phyloP scores from a whole-genome alignment of 2,797 vertebrate species.

The Ispidina lecontei region DNA sequence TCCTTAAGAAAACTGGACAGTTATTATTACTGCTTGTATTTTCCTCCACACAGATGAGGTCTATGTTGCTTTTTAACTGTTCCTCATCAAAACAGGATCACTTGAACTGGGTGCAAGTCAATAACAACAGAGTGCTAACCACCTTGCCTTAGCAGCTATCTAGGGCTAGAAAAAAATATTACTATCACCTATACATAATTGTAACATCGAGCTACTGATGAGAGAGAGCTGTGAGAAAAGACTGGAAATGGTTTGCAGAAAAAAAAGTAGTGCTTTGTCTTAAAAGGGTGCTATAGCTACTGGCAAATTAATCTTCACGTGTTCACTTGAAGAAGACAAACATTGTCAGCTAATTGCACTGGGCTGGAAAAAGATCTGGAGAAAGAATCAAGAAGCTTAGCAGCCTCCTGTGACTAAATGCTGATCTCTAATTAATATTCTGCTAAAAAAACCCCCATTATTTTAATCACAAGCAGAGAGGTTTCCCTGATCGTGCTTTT shows the following conservation, averaged over 20 bases:
- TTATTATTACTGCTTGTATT: background rate
- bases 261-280: background rate
- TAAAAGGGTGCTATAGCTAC: background rate
- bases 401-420: constrained; percentile 65
- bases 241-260: background rate
- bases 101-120: background rate
- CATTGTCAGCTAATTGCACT: background rate
- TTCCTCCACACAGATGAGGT: background rate
- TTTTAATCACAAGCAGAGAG: constrained; percentile 71
- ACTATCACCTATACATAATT: background rate
- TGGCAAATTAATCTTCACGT: background rate
- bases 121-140: background rate
- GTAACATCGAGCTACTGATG: background rate
- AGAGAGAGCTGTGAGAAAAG: background rate
- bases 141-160: background rate
- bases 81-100: background rate
- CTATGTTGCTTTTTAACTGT: background rate
- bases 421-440: constrained; percentile 75
- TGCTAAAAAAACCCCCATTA: constrained; percentile 63
- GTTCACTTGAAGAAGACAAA: background rate
- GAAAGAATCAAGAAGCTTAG: constrained; percentile 50
- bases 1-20: background rate
- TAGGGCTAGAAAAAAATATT: background rate
- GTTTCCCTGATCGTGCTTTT: constrained; percentile 63
- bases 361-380: background rate